phyloP scores from a whole-genome alignment of 2,888 invertebrate genomes.

The Calameuta filiformis region DNA sequence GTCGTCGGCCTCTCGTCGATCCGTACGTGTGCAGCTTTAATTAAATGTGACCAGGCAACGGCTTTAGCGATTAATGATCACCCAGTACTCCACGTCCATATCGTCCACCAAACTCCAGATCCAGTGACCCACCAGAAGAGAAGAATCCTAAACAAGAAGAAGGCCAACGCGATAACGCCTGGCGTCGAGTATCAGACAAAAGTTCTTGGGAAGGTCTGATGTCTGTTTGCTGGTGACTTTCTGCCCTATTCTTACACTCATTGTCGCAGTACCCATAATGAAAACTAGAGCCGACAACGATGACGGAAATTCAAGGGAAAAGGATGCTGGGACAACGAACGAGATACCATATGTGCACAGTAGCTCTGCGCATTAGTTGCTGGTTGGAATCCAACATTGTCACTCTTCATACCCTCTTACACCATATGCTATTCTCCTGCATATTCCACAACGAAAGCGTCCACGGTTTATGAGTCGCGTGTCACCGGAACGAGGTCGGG shows the following conservation, averaged over 20 bases:
- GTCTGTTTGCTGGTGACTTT: background rate
- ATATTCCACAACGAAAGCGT: background rate
- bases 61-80: background rate
- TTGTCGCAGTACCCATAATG: background rate
- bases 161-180: background rate
- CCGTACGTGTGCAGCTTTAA: background rate
- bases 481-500: background rate
- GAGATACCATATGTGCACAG: background rate
- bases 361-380: background rate
- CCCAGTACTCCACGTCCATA: background rate
- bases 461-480: background rate
- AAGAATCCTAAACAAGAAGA: background rate
- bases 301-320: background rate
- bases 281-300: background rate
- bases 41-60: background rate
- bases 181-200: background rate
- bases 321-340: background rate
- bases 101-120: background rate
- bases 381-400: background rate
- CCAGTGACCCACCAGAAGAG: background rate
- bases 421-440: background rate
- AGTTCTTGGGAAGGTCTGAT: background rate
- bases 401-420: background rate
- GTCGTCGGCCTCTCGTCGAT: background rate
- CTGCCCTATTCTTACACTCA: background rate